Percentiles rank a stretch among this genome's conserved stretches.
Evolutionary conservation across 1,140 invertebrate species (phyloP).

Genomic region (Aphis craccivora): DNA sequence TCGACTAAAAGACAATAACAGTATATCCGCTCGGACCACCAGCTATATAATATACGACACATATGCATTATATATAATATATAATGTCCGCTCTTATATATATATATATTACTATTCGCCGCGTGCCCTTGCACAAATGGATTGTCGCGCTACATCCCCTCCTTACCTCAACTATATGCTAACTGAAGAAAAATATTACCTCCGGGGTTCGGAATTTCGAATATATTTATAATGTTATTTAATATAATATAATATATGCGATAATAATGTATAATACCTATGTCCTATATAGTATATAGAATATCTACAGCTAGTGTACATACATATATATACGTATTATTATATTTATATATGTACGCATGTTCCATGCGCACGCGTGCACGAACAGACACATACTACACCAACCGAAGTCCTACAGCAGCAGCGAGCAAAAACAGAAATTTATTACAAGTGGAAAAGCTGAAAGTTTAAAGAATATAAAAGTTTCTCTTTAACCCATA

Average conservation of each 20-base stretch:
- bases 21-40: constrained; percentile 43
- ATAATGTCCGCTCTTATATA: neutral
- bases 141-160: neutral
- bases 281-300: neutral
- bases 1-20: constrained; percentile 49
- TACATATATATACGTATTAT: neutral
- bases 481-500: constrained; percentile 56
- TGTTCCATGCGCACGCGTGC: neutral
- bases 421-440: neutral
- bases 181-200: constrained; percentile 31
- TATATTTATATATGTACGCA: neutral
- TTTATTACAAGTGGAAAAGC: constrained; percentile 57
- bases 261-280: neutral
- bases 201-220: constrained; percentile 17
- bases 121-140: neutral
- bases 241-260: neutral
- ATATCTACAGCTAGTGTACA: neutral
- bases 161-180: too few relatives aligned
- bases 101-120: neutral
- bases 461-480: constrained; percentile 53
- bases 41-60: neutral
- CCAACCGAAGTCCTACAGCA: neutral
- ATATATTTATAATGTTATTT: neutral
- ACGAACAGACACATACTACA: neutral
- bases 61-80: neutral